Evolutionary conservation across 1,140 invertebrate genomes (phyloP).

Genomic region (Drosophila bocki): DNA sequence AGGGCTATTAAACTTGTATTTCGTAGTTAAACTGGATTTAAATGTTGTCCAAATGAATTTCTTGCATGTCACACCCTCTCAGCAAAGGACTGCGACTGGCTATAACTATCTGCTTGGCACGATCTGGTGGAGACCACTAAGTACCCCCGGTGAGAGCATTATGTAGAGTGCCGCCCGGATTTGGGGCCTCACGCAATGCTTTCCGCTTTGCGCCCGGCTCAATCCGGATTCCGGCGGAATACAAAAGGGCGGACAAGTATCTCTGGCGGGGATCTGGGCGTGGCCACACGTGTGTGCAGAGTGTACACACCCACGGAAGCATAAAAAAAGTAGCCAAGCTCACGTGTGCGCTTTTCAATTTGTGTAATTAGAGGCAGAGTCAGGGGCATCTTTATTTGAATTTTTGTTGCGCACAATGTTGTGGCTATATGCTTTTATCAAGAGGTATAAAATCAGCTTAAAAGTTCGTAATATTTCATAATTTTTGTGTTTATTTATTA

Average conservation of each 20-base stretch:
- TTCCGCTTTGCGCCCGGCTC: slow-evolving; percentile 43
- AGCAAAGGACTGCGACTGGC: not conserved
- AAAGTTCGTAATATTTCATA: too few relatives aligned
- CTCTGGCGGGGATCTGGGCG: slow-evolving; percentile 39
- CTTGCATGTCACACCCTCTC: slow-evolving; percentile 40
- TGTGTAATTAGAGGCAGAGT: slow-evolving; percentile 64
- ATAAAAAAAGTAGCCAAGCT: slow-evolving; percentile 20
- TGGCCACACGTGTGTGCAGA: slow-evolving; percentile 17
- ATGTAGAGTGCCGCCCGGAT: slow-evolving; percentile 29
- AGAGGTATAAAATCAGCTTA: too few relatives aligned
- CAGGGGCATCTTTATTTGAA: slow-evolving; percentile 60
- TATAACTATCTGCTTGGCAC: slow-evolving; percentile 39
- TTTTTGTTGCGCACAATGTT: slow-evolving; percentile 33
- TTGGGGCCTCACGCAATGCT: slow-evolving; percentile 47
- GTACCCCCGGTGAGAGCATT: slow-evolving; percentile 35
- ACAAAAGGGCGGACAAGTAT: slow-evolving; percentile 12
- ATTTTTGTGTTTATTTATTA: not conserved
- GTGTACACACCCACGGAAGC: slow-evolving; percentile 29
- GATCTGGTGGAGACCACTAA: slow-evolving; percentile 24
- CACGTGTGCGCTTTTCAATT: slow-evolving; percentile 71
- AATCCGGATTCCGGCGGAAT: slow-evolving; percentile 47
- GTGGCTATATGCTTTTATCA: not conserved
- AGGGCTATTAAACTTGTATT: slow-evolving; percentile 7
- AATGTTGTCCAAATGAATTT: slow-evolving; percentile 14
- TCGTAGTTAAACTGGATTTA: not conserved